These are phyloP conservation scores for Phodopus roborovskii DNA, from an alignment of 2,113 vertebrate genomes.

Conservation along the genomic window DNA sequence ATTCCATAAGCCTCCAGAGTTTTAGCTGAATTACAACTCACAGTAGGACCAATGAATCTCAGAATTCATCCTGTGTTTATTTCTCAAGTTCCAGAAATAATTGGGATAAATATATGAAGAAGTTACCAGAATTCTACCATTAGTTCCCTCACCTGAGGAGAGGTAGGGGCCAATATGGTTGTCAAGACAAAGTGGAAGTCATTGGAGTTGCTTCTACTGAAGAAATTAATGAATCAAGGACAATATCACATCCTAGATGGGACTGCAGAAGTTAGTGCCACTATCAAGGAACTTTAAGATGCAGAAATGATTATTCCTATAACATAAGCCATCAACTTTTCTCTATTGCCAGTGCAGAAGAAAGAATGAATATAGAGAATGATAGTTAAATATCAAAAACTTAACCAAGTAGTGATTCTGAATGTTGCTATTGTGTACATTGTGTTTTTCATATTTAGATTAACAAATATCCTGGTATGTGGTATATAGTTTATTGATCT, in stretches of 20 bases:
- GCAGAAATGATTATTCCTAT: neutral
- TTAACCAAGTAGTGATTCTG: neutral
- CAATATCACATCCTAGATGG: neutral
- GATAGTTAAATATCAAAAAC: neutral
- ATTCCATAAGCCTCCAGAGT: neutral
- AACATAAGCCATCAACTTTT: neutral
- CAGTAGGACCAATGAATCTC: neutral
- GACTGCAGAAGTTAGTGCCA: neutral
- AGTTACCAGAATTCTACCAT: neutral
- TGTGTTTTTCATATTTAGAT: neutral
- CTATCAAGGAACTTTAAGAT: neutral
- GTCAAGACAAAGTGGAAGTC: neutral
- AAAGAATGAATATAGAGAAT: neutral
- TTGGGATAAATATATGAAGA: neutral
- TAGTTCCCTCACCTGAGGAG: neutral
- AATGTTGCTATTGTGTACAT: neutral
- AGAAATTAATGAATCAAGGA: neutral
- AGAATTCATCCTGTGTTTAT: neutral
- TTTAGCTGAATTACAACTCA: neutral
- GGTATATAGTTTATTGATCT: neutral
- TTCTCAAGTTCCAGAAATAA: neutral
- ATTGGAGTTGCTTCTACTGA: neutral
- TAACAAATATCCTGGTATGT: neutral
- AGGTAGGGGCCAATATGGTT: no score
- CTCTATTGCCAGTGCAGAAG: neutral